Conservation (phyloP, 2,797 vertebrate genomes). For the Anguilla marmorata region DNA sequence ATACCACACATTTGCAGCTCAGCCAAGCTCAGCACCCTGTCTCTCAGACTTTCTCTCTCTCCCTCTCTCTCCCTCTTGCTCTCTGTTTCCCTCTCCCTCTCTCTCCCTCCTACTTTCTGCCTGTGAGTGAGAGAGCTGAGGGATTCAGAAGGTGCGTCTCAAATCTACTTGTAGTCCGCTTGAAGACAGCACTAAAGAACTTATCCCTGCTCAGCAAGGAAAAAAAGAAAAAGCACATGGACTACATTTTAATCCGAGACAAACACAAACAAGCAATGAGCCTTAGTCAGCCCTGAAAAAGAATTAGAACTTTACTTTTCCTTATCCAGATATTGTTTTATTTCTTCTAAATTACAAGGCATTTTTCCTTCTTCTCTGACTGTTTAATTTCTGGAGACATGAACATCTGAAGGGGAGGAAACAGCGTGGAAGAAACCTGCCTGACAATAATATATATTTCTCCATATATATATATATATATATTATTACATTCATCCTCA, state of each 20-base stretch:
- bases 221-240: conserved; percentile 57
- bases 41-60: conserved; percentile 58
- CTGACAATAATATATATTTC: conserved; percentile 62
- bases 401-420: conserved; percentile 67
- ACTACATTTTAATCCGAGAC: conserved; percentile 64
- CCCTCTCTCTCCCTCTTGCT: conserved; percentile 52
- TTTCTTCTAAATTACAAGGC: conserved; percentile 53
- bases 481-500: conserved; percentile 32
- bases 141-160: conserved; percentile 77
- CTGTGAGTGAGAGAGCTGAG: conserved; percentile 68
- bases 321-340: conserved; percentile 62
- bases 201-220: conserved; percentile 44
- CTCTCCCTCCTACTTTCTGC: conserved; percentile 77
- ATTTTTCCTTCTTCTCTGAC: conserved; percentile 52
- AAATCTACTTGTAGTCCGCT: conserved; percentile 71
- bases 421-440: conserved; percentile 62
- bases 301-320: conserved; percentile 20
- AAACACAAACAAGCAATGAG: conserved; percentile 54
- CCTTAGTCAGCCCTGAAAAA: conserved; percentile 57
- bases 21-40: conserved; percentile 56
- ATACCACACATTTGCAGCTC: conserved; percentile 60
- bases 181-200: conserved; percentile 67
- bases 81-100: conserved; percentile 47
- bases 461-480: conserved; percentile 46
- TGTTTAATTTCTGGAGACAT: conserved; percentile 64